Evolutionary conservation across 2,797 vertebrate species (phyloP).

Genomic region (Sebastes cheni): DNA sequence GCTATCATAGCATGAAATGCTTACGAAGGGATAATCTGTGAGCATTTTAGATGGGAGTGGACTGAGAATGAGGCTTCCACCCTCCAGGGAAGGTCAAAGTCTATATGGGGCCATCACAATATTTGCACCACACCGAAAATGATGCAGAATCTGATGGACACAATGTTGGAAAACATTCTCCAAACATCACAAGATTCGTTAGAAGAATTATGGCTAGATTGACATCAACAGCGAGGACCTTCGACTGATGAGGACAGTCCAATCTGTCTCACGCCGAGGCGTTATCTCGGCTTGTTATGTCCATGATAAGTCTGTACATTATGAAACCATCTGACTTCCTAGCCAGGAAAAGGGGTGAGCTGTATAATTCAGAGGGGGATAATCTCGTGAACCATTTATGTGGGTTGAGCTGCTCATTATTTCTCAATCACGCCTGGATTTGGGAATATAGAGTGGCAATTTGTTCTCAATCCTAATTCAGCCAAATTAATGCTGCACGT

Average conservation of each 20-base stretch:
- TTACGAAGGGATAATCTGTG: slow-evolving; percentile 55
- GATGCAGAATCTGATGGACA: not conserved
- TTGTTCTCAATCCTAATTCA: slow-evolving; percentile 64
- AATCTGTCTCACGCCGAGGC: not conserved
- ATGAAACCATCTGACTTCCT: slow-evolving; percentile 29
- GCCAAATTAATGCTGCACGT: slow-evolving; percentile 58
- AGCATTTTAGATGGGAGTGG: slow-evolving; percentile 28
- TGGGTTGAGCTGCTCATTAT: slow-evolving; percentile 67
- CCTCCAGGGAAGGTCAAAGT: slow-evolving; percentile 31
- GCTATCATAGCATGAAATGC: slow-evolving; percentile 59
- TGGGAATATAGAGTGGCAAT: slow-evolving; percentile 73
- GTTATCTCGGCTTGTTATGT: not conserved
- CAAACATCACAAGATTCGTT: not conserved
- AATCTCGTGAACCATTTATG: slow-evolving; percentile 68
- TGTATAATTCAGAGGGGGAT: slow-evolving; percentile 49
- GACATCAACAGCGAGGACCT: not conserved
- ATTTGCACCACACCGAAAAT: not conserved
- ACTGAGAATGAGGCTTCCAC: slow-evolving; percentile 8
- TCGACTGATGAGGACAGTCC: not conserved
- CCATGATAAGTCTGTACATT: slow-evolving; percentile 11
- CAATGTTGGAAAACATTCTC: not conserved
- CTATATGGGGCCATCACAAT: not conserved
- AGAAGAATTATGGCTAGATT: not conserved
- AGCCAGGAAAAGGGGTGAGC: slow-evolving; percentile 45
- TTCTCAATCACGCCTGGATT: slow-evolving; percentile 69